A percentile compares a stretch with the other conserved stretches of the same genome.
Evolutionary conservation across 2,888 invertebrate species (phyloP).

Genomic region (Cosmia pyralina): DNA sequence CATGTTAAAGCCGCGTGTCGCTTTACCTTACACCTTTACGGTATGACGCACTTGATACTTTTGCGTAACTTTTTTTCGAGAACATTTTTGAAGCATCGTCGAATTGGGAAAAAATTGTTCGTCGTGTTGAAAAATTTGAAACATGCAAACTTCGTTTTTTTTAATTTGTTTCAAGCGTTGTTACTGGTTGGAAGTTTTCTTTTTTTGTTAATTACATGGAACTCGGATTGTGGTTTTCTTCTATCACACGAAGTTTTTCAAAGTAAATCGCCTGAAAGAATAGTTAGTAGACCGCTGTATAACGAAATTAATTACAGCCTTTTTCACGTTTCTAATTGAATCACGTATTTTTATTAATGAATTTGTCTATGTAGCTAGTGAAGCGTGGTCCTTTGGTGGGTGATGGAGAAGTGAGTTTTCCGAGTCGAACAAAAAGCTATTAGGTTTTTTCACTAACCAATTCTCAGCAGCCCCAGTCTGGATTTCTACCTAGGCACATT

Average conservation of each 20-base stretch:
- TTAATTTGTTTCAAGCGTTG: constrained; percentile 44
- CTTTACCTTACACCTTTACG: constrained; percentile 1
- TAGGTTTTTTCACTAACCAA: neutral
- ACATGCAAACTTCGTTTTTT: constrained; percentile 47
- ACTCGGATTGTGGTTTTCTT: constrained; percentile 39
- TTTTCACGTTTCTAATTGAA: neutral
- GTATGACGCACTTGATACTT: constrained; percentile 32
- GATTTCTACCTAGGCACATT: neutral
- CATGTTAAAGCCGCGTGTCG: constrained; percentile 13
- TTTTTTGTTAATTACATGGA: constrained; percentile 44
- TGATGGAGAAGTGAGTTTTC: neutral
- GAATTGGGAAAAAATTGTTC: constrained; percentile 22
- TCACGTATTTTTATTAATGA: constrained; percentile 1
- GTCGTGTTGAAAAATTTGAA: constrained; percentile 39
- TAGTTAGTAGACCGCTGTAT: constrained; percentile 1
- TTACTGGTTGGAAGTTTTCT: constrained; percentile 28
- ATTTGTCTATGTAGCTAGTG: too few relatives aligned
- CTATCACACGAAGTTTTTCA: constrained; percentile 11
- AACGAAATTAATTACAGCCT: neutral
- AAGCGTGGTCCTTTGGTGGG: neutral
- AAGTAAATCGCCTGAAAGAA: constrained; percentile 5
- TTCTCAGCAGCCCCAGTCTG: neutral
- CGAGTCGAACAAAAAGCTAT: too few relatives aligned
- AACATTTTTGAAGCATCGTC: constrained; percentile 39
- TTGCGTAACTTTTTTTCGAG: constrained; percentile 25